Evolutionary conservation across 2,888 invertebrate species (phyloP).

Genomic region (Cryptosula pallasiana): DNA sequence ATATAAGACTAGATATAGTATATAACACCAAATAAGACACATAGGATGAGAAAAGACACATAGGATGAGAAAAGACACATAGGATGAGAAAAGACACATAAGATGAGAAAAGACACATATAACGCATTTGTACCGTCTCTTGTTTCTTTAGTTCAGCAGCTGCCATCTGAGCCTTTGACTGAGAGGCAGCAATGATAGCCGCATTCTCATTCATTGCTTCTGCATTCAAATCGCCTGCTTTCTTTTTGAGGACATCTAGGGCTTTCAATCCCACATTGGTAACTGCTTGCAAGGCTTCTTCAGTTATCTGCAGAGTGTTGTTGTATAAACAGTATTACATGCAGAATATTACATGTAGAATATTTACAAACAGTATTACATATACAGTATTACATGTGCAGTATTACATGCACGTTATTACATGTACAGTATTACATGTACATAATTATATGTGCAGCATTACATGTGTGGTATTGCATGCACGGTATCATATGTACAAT

Average conservation of each 20-base stretch:
- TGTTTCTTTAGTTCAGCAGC: too few species aligned
- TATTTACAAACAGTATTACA: neutral
- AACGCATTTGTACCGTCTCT: too few species aligned
- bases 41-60: too few species aligned
- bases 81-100: too few species aligned
- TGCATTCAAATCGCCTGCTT: neutral
- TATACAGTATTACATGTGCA: neutral
- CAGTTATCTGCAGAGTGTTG: neutral
- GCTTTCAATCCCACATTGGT: neutral
- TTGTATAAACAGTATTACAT: neutral
- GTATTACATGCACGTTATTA: neutral
- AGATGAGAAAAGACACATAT: too few species aligned
- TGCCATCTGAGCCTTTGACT: neutral
- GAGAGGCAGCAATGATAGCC: neutral
- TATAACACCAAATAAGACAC: too few species aligned
- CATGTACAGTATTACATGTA: neutral
- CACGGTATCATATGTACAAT: too few species aligned
- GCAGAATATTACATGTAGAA: neutral
- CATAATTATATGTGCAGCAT: too few species aligned
- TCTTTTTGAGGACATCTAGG: neutral
- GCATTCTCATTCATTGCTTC: neutral
- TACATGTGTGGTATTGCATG: too few species aligned
- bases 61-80: too few species aligned
- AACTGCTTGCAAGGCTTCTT: neutral
- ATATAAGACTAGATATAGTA: too few species aligned